Conservation (phyloP, 2,888 invertebrate genomes). For the Cryptus viduatorius region DNA sequence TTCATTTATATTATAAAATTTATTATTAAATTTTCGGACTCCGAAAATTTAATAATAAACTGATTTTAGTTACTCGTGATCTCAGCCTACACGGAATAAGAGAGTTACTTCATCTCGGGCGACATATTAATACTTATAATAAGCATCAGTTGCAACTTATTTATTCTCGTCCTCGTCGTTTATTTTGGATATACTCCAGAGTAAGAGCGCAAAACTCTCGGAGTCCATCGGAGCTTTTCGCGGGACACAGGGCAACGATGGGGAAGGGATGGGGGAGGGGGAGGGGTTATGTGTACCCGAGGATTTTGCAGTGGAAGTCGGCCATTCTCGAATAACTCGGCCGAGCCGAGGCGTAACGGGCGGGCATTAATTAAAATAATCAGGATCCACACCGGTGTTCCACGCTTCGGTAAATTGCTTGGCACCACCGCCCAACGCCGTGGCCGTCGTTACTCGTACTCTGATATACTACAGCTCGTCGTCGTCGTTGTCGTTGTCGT, state of each 20-base stretch:
- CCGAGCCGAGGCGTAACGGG: slow-evolving; percentile 77
- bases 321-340: slow-evolving; percentile 76
- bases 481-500: slow-evolving; percentile 42
- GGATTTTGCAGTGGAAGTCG: slow-evolving; percentile 59
- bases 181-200: slow-evolving; percentile 66
- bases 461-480: slow-evolving; percentile 49
- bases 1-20: too few relatives aligned
- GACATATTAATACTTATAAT: slow-evolving; percentile 28
- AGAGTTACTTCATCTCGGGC: background rate
- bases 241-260: background rate
- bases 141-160: slow-evolving; percentile 34
- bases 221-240: slow-evolving; percentile 36
- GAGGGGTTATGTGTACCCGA: slow-evolving; percentile 32
- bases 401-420: slow-evolving; percentile 81
- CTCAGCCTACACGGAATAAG: background rate
- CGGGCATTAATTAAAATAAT: slow-evolving; percentile 82
- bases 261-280: background rate
- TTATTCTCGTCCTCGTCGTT: slow-evolving; percentile 58
- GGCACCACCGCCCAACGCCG: slow-evolving; percentile 74
- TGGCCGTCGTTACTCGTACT: slow-evolving; percentile 37
- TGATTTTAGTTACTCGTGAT: background rate
- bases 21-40: too few relatives aligned
- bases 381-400: slow-evolving; percentile 75
- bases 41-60: background rate
- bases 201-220: slow-evolving; percentile 39